These are phyloP conservation scores for Pegea sp. DNA, from an alignment of 23 tunicate species.

Conservation along the genomic window DNA sequence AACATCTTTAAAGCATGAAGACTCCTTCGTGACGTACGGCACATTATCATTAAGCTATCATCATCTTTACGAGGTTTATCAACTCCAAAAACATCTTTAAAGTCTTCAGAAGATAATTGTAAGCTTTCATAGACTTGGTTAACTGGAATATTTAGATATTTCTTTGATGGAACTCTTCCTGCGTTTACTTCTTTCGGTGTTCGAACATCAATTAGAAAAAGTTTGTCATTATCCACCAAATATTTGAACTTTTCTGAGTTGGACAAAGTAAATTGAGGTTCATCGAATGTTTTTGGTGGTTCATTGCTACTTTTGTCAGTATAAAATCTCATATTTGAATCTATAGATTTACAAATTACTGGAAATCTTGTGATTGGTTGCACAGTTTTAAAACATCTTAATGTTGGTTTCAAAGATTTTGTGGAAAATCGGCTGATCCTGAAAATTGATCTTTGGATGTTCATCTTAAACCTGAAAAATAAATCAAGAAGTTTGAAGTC, in stretches of 20 bases:
- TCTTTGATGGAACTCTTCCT: conserved; percentile 48
- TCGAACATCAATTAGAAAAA: conserved; percentile 52
- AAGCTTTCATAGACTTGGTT: conserved; percentile 16
- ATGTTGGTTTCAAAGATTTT: no score
- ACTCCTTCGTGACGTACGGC: conserved; percentile 28
- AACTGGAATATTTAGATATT: conserved; percentile 36
- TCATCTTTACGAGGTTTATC: conserved; percentile 21
- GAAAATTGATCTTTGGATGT: no score
- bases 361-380: no score
- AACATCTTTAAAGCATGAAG: conserved; percentile 31
- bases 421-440: no score
- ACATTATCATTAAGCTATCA: conserved; percentile 42
- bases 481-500: no score
- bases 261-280: no score
- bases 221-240: conserved; percentile 19
- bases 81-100: conserved; percentile 21
- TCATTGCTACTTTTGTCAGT: no score
- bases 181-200: conserved; percentile 37
- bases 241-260: conserved; percentile 29
- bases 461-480: no score
- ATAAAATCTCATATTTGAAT: no score
- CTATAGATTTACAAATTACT: no score
- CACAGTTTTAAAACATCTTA: no score
- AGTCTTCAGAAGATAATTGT: conserved; percentile 23
- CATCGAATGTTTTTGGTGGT: no score